These are phyloP conservation scores for Aurelia aurita complex sp. Pacific DNA, from an alignment of 30 jellyfish, hydroid and myxozoan species.

Conservation along the genomic window DNA sequence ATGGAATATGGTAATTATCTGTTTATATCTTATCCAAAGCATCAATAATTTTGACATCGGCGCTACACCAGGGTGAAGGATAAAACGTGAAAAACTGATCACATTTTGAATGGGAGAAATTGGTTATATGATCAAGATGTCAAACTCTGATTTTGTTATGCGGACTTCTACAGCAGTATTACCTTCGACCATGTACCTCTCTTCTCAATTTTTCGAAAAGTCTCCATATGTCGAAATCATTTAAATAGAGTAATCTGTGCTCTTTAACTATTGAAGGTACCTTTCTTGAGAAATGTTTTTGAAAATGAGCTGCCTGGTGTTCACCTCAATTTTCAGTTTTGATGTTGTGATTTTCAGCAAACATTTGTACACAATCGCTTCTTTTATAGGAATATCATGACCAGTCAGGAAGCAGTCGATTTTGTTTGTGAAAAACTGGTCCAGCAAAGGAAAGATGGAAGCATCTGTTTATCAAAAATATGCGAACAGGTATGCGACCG, in stretches of 20 bases:
- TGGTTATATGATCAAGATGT: no score
- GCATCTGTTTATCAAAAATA: conserved; percentile 62
- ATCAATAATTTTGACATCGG: no score
- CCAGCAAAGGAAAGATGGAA: conserved; percentile 54
- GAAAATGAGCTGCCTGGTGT: not conserved
- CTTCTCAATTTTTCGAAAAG: no score
- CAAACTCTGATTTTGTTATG: no score
- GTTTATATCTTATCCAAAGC: not conserved
- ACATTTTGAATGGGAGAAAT: no score
- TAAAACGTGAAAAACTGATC: no score
- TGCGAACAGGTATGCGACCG: conserved; percentile 79
- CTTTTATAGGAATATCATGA: conserved; percentile 76
- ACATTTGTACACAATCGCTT: not conserved
- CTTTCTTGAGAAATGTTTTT: not conserved
- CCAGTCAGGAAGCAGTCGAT: conserved; percentile 86
- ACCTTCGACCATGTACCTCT: no score
- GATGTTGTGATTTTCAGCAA: not conserved
- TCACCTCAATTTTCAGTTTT: not conserved
- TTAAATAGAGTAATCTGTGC: no score
- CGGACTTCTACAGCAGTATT: no score
- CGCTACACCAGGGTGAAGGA: not conserved
- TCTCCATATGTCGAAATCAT: no score
- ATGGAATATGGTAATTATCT: conserved; percentile 80
- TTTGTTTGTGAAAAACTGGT: conserved; percentile 68
- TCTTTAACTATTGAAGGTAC: no score